Base-by-base conservation (phyloP, 2,888 invertebrate genomes). In the Lasioglossum leucozonium region DNA sequence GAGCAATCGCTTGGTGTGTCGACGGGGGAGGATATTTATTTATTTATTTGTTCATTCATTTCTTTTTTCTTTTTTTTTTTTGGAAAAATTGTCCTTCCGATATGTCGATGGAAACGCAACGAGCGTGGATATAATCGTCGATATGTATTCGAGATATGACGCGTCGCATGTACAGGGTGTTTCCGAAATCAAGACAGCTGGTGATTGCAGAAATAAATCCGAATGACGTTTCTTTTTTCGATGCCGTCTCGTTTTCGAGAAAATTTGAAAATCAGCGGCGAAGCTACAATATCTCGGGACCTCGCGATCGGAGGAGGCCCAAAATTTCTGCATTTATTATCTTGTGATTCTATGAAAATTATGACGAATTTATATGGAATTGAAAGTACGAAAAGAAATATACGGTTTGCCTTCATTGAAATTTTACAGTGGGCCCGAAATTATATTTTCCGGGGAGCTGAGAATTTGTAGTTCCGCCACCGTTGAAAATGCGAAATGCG, bases 81-180 rank as follows among this genome's bases (percentile, higher is more conserved):
- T 18, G 16, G 34, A 55, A 18, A 40, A 10, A 37, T 30, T 58
- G 51, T 69, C 75, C 22, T 44, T 13, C 72, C 58, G 89, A 86
- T 86, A 86, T 84, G 75, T 58, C 73, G 84, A 72, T n/a, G 78
- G 65, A 77, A 85, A 6, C 67, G 55, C 69, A 18, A 83, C 75
- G 44, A 22, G 65, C 44, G 77, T 72, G 67, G 30, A 79, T 76
- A 22, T 69, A 26, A 47, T 74, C 30, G 16, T n/a, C 37, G 74
- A 79, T 83, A 83, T 83, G 77, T 75, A 10, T 71, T 37, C 62
- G 74, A 69, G 69, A 84, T 84, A 84, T 74, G 74, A 58, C 71
- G 71, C 34, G 58, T 10, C 58, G 3, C 47, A 79, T 67, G 62
- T 55, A 55, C 55, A 55, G 11, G 4, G n/a, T 55, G 55, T 55